These are phyloP conservation scores for Drosophila falleni DNA, from an alignment of 2,888 invertebrate genomes.

Conservation along the genomic window DNA sequence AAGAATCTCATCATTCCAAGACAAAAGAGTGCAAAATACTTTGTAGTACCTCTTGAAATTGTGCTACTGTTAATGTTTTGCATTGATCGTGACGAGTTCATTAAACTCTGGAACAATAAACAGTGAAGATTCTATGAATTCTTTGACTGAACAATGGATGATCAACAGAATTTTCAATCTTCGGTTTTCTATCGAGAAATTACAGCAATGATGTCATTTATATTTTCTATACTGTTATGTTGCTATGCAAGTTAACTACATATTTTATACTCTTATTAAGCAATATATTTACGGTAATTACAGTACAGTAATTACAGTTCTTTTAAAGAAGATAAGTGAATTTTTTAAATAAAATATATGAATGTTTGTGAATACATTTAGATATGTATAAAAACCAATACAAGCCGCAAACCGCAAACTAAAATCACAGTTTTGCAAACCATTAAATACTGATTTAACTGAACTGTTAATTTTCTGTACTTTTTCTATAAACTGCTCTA, in stretches of 20 bases:
- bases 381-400: not conserved
- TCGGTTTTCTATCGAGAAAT: not conserved
- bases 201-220: slow-evolving; percentile 7
- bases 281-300: too few species aligned
- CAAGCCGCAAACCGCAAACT: not conserved
- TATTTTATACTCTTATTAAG: not conserved
- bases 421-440: slow-evolving; percentile 5
- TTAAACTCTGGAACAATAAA: slow-evolving; percentile 35
- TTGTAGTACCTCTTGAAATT: slow-evolving; percentile 39
- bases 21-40: slow-evolving; percentile 42
- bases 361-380: not conserved
- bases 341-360: too few species aligned
- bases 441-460: not conserved
- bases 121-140: slow-evolving; percentile 25
- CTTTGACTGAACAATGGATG: slow-evolving; percentile 27
- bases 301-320: not conserved
- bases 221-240: not conserved
- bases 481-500: not conserved
- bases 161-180: slow-evolving; percentile 1
- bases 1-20: slow-evolving; percentile 1
- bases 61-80: slow-evolving; percentile 34
- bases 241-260: not conserved
- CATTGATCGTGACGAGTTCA: slow-evolving; percentile 36
- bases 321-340: not conserved
- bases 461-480: slow-evolving; percentile 1